Conservation (phyloP, 2,888 invertebrate genomes). For the Catocala nupta region DNA sequence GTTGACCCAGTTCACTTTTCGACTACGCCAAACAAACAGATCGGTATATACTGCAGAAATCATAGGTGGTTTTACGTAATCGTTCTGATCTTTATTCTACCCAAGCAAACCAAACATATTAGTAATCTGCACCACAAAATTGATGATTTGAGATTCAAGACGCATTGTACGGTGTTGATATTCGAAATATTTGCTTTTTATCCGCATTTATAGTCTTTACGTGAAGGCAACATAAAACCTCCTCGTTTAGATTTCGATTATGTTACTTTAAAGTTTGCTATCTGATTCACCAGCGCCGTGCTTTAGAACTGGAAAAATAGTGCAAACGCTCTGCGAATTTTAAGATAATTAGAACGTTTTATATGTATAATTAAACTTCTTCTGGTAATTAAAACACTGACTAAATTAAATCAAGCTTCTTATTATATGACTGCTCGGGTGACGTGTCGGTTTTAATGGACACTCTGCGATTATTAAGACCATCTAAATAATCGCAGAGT, state of each 20-base stretch:
- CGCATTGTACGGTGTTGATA: conserved; percentile 32
- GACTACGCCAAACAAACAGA: conserved; percentile 42
- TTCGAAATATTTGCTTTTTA: conserved; percentile 43
- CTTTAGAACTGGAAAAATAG: conserved; percentile 19
- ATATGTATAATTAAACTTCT: background rate
- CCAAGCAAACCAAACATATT: conserved; percentile 21
- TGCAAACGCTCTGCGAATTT: conserved; percentile 18
- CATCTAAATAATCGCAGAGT: too few species aligned
- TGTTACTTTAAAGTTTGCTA: conserved; percentile 33
- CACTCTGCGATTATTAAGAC: too few species aligned
- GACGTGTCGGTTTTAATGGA: too few species aligned
- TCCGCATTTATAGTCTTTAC: conserved; percentile 40
- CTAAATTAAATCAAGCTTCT: background rate
- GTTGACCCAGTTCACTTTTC: conserved; percentile 40
- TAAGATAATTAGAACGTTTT: conserved; percentile 11
- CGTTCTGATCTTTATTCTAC: conserved; percentile 16
- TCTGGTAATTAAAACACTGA: background rate
- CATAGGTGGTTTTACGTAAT: conserved; percentile 25
- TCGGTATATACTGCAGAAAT: conserved; percentile 26
- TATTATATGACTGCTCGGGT: too few species aligned
- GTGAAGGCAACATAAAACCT: conserved; percentile 33
- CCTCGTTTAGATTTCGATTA: conserved; percentile 13
- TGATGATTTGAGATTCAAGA: conserved; percentile 37
- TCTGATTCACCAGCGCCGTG: conserved; percentile 8
- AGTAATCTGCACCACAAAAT: conserved; percentile 28